Conservation (phyloP, 1,140 invertebrate species). For the Trichoplusia ni region DNA sequence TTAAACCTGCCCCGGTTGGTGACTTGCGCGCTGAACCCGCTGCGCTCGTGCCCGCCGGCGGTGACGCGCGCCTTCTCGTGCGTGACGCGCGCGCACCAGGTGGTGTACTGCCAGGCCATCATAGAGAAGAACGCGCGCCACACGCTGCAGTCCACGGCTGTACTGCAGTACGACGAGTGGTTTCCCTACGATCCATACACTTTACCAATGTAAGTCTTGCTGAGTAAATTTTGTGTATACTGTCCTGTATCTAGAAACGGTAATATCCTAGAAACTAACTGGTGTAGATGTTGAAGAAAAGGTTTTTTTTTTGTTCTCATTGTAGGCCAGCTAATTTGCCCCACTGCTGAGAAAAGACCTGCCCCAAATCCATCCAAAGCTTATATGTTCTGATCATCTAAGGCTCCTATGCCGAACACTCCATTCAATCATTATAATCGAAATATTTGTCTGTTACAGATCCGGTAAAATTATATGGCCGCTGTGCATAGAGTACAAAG, state of each 20-base stretch:
- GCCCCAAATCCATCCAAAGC: too few relatives aligned
- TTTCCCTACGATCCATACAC: constrained; percentile 79
- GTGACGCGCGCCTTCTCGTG: constrained; percentile 93
- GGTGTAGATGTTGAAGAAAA: too few relatives aligned
- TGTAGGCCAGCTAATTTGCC: too few relatives aligned
- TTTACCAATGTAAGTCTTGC: constrained; percentile 65
- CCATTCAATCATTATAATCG: too few relatives aligned
- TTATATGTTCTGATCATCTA: too few relatives aligned
- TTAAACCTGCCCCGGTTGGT: constrained; percentile 93
- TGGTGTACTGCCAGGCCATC: constrained; percentile 95
- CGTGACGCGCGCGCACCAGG: constrained; percentile 91
- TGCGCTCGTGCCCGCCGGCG: constrained; percentile 88
- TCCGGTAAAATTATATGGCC: constrained; percentile 77
- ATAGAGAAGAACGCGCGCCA: constrained; percentile 92
- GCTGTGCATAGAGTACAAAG: constrained; percentile 73
- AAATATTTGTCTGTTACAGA: constrained; percentile 46
- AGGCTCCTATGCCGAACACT: too few relatives aligned
- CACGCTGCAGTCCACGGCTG: constrained; percentile 71
- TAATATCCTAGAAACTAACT: too few relatives aligned
- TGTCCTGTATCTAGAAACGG: too few relatives aligned
- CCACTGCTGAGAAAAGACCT: too few relatives aligned
- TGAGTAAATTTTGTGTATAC: neutral
- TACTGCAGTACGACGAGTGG: constrained; percentile 69
- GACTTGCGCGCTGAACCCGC: constrained; percentile 92
- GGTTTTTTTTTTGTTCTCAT: constrained; percentile 7